A percentile compares a stretch with the other conserved stretches of the same genome.
These are phyloP conservation scores for Cyprinodon brontotheroides DNA, from an alignment of 2,113 vertebrate genomes.

Conservation along the genomic window DNA sequence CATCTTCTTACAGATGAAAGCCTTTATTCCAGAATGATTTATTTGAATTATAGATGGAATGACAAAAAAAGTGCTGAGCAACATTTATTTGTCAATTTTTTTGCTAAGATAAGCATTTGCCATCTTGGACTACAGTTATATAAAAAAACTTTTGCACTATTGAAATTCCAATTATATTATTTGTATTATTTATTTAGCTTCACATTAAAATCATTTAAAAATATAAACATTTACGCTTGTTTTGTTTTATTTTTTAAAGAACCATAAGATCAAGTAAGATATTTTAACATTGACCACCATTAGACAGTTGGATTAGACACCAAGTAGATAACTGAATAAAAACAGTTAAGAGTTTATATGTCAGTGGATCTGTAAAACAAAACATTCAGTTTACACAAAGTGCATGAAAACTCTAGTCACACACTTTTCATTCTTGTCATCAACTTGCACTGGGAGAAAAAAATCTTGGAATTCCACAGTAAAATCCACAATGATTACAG, in stretches of 20 bases:
- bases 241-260: background rate
- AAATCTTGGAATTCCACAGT: too few relatives aligned
- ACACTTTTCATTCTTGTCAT: background rate
- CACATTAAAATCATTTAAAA: background rate
- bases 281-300: background rate
- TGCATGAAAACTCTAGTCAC: background rate
- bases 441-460: background rate
- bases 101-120: background rate
- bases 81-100: slow-evolving; percentile 11
- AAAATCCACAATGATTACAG: too few relatives aligned
- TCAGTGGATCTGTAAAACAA: too few relatives aligned
- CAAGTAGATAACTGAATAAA: background rate
- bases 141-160: background rate
- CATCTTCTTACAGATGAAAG: slow-evolving; percentile 50
- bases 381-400: background rate
- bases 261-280: background rate
- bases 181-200: background rate
- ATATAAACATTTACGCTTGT: background rate
- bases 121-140: background rate
- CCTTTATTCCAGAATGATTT: slow-evolving; percentile 41
- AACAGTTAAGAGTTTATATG: too few relatives aligned
- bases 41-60: slow-evolving; percentile 33
- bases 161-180: background rate
- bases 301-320: background rate
- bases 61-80: slow-evolving; percentile 6